Percentiles rank a stretch among this genome's conserved stretches.
Evolutionary conservation across 1,140 invertebrate species (phyloP).

Genomic region (Thaumetopoea pityocampa): DNA sequence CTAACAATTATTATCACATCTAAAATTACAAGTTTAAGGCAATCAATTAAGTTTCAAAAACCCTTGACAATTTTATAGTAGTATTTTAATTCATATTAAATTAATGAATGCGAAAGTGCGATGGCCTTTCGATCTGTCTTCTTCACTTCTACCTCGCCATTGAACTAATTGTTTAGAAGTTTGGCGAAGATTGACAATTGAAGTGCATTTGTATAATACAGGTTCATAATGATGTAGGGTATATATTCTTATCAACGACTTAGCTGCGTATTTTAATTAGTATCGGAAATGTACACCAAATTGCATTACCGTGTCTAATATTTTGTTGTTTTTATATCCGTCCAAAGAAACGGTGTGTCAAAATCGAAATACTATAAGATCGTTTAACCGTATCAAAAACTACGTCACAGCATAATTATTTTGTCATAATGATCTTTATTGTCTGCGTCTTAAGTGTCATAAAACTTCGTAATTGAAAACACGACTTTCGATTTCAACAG

Average conservation of each 20-base stretch:
- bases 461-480: slow-evolving; percentile 15
- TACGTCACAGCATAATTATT: slow-evolving; percentile 15
- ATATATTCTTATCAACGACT: background rate
- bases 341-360: slow-evolving; percentile 11
- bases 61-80: no score
- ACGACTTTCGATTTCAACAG: slow-evolving; percentile 59
- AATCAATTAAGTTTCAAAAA: no score
- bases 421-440: slow-evolving; percentile 19
- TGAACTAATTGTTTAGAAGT: no score
- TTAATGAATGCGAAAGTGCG: no score
- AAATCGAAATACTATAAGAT: slow-evolving; percentile 9
- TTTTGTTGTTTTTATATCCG: slow-evolving; percentile 10
- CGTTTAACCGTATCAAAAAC: slow-evolving; percentile 21
- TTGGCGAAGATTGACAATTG: no score
- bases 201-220: no score
- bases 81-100: no score
- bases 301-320: slow-evolving; percentile 2
- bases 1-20: no score
- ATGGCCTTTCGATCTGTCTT: no score
- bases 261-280: background rate
- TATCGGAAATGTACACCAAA: slow-evolving; percentile 2
- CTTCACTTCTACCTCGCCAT: no score
- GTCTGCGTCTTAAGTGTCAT: slow-evolving; percentile 16
- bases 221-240: background rate
- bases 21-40: no score